Base-by-base conservation (phyloP, 2,797 vertebrate species). In the Mus minutoides region DNA sequence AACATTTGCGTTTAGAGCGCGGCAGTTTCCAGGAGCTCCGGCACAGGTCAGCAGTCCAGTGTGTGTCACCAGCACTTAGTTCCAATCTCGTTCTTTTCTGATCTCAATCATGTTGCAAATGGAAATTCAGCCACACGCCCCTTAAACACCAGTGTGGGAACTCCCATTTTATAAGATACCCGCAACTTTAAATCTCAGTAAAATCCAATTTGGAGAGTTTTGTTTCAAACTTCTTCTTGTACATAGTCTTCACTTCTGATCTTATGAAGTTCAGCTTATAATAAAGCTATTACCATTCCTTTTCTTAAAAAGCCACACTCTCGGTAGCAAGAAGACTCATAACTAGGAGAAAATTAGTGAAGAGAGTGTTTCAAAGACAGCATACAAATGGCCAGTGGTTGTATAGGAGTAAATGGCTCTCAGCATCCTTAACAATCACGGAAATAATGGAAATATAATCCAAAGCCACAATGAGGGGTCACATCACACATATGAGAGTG, bases 1-100 rank as follows among this genome's bases (percentile, higher is more conserved):
- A 95, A 96, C 17, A 8, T 21, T 83, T 60, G 80, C 62, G 56
- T 67, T 54, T 86, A 31, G 92, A 96, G 79, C 14, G 60, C 78
- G 64, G 49, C 43, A 64, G 52, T 31, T 69, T 82, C 73, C 56
- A 58, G 60, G 58, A 93, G 77, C 77, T 58, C 21, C 67, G 13
- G 76, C 75, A 46, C 24, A 73, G 43, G 49, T 73, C 92, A 37
- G 21, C 92, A 37, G 62, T 6, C 46, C 43, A 34, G 75, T 58
- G 17, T 49, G 24, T 90, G 52, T 73, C 34, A 37, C 9, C n/a
- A 37, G n/a, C 31, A 37, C 31, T 78, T 54, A 37, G 69, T 54
- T 86, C 60, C 40, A 16, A 14, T 78, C 73, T 90, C 54, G 1
- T 75, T 37, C 37, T 40, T 86, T 93, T 94, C 88, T 76, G 73